phyloP scores from a whole-genome alignment of 2,888 invertebrate species.

The Cephus runcator region DNA sequence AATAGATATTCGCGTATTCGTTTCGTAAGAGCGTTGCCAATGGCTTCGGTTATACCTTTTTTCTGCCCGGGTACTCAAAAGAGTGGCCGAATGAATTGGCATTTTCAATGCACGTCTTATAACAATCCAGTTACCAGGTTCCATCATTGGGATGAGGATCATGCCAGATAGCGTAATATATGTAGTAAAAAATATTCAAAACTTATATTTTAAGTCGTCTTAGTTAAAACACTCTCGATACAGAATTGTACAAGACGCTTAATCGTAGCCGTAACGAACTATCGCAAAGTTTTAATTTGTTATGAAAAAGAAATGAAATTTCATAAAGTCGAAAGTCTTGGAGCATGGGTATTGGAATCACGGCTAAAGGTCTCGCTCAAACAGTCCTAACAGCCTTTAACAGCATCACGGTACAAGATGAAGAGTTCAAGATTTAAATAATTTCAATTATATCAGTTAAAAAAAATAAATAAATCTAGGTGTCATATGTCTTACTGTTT shows the following conservation, averaged over 20 bases:
- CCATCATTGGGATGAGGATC: not conserved
- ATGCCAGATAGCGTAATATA: constrained; percentile 28
- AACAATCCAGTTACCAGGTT: not conserved
- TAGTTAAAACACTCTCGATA: constrained; percentile 54
- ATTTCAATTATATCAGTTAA: not conserved
- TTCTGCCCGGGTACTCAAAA: not conserved
- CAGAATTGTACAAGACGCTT: constrained; percentile 59
- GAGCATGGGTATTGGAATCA: not conserved
- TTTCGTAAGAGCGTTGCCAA: not conserved
- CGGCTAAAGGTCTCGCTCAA: not conserved
- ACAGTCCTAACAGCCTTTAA: not conserved
- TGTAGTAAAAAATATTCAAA: constrained; percentile 64
- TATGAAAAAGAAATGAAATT: constrained; percentile 28
- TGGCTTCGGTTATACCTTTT: not conserved
- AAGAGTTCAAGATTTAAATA: not conserved
- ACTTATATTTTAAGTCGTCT: constrained; percentile 63
- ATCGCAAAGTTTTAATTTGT: constrained; percentile 34
- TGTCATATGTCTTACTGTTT: not conserved
- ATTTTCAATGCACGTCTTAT: not conserved
- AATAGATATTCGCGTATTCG: not conserved
- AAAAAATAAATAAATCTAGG: not conserved
- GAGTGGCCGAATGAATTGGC: not conserved
- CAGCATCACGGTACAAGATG: not conserved
- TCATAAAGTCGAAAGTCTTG: constrained; percentile 37
- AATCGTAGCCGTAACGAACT: constrained; percentile 50